Evolutionary conservation across 1,140 invertebrate species (phyloP).

Genomic region (Parapsyche elsis): DNA sequence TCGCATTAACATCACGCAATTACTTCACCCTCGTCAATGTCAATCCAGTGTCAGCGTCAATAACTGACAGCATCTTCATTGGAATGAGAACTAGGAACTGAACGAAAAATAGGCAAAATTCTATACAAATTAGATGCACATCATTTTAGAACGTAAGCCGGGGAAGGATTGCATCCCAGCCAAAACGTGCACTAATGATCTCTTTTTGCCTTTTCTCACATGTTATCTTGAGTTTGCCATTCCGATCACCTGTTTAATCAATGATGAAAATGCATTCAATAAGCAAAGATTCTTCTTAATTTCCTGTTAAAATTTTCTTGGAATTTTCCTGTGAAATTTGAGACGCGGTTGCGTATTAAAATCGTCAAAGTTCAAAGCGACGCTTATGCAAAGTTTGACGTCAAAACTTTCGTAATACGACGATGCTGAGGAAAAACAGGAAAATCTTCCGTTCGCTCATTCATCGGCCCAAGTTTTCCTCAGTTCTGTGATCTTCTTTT

Average conservation of each 20-base stretch:
- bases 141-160: no score
- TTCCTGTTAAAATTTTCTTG: no score
- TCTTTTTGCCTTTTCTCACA: no score
- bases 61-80: slow-evolving; percentile 40
- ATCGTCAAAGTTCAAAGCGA: slow-evolving; percentile 47
- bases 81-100: neutral
- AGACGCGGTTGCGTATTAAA: slow-evolving; percentile 25
- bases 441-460: slow-evolving; percentile 36
- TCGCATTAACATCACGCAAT: slow-evolving; percentile 41
- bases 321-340: no score
- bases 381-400: slow-evolving; percentile 47
- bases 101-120: neutral
- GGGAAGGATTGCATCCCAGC: no score
- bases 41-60: slow-evolving; percentile 38
- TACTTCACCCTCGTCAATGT: slow-evolving; percentile 45
- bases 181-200: no score
- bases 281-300: no score
- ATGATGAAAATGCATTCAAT: no score
- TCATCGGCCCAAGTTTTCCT: slow-evolving; percentile 18
- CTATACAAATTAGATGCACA: no score
- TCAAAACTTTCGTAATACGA: slow-evolving; percentile 30
- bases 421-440: neutral
- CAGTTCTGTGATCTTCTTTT: neutral
- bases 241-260: no score
- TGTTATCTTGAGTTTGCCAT: no score